Evolutionary conservation across 2,797 vertebrate species (phyloP), one percentile per base, ranked within the genome.

Genomic region (Stomatorhinus walkeri): DNA sequence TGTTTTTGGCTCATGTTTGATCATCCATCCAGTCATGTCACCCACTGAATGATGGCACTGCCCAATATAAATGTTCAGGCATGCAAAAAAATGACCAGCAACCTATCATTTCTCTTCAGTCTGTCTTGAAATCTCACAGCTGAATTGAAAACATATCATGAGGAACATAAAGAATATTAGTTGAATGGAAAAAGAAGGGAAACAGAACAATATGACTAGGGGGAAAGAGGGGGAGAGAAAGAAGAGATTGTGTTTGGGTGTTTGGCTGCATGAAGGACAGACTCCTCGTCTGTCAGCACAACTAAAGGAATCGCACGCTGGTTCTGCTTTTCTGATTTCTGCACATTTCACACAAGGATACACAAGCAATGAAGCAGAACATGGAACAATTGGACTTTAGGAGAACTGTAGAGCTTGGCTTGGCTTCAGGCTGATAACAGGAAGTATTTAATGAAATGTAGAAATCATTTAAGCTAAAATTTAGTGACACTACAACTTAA

Each of bases 341-440:
- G 72, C 36, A 40, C 68, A 76, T 68, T 68, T 68, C 61, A 68
- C 61, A 68, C 61, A 68, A 32, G 61, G 61, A 32, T 32, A 32
- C 61, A 68, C 28, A 32, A 32, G 61, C 61, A 68, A 28, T 68
- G 61, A 68, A 68, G 61, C 61, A 68, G 61, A 68, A 68, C 61
- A 68, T 68, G 24, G 72, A 92, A 92, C 91, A 92, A 93, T 94
- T 93, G 91, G 90, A 92, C 93, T 91, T 90, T 93, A 94, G 94
- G 93, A 91, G 92, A 93, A 95, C 94, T 94, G 93, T 89, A 90
- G 76, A 87, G 88, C 91, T 92, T 92, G 91, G 92, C 32, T 51
- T 93, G 91, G 93, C 93, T 93, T 0, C 89, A 88, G 92, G 94
- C 93, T 95, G 94, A 95, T 94, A 94, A 92, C 91, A 91, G 92